Conservation (phyloP, 1,140 invertebrate genomes). For the Achroia grisella region DNA sequence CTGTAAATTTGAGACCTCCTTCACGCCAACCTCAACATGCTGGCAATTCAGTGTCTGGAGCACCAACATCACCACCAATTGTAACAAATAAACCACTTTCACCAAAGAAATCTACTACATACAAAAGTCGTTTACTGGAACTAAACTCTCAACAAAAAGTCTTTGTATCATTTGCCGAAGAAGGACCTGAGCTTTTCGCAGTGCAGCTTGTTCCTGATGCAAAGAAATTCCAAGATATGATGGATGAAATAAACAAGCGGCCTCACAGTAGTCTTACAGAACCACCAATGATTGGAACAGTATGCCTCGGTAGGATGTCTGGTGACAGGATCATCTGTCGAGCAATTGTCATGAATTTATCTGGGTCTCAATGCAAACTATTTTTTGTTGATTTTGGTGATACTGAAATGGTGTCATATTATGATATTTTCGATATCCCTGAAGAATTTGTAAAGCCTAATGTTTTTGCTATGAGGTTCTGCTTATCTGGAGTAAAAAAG, state of each 20-base stretch:
- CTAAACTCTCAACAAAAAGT: slow-evolving; percentile 78
- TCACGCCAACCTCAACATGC: slow-evolving; percentile 48
- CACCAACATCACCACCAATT: slow-evolving; percentile 10
- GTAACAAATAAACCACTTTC: slow-evolving; percentile 34
- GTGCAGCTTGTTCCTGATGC: slow-evolving; percentile 78
- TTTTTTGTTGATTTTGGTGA: slow-evolving; percentile 88
- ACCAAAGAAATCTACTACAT: slow-evolving; percentile 69
- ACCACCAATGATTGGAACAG: slow-evolving; percentile 79
- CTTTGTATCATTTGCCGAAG: slow-evolving; percentile 82
- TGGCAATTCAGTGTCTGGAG: slow-evolving; percentile 6
- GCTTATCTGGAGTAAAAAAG: slow-evolving; percentile 79
- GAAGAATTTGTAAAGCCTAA: slow-evolving; percentile 79
- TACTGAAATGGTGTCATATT: slow-evolving; percentile 78
- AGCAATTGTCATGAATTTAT: slow-evolving; percentile 81
- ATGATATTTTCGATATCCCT: slow-evolving; percentile 83
- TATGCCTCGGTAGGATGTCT: slow-evolving; percentile 80
- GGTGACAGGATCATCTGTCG: slow-evolving; percentile 79
- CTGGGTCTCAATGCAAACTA: slow-evolving; percentile 76
- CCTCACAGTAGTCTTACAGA: slow-evolving; percentile 76
- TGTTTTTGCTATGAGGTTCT: slow-evolving; percentile 83
- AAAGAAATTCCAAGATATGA: slow-evolving; percentile 76
- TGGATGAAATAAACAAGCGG: slow-evolving; percentile 78
- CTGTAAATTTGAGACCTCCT: slow-evolving; percentile 46
- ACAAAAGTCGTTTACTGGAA: slow-evolving; percentile 76
- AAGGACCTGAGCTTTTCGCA: slow-evolving; percentile 83